Evolutionary conservation across 92 coral and sea anemone genomes (phyloP).

Genomic region (Phenganax subtilis): DNA sequence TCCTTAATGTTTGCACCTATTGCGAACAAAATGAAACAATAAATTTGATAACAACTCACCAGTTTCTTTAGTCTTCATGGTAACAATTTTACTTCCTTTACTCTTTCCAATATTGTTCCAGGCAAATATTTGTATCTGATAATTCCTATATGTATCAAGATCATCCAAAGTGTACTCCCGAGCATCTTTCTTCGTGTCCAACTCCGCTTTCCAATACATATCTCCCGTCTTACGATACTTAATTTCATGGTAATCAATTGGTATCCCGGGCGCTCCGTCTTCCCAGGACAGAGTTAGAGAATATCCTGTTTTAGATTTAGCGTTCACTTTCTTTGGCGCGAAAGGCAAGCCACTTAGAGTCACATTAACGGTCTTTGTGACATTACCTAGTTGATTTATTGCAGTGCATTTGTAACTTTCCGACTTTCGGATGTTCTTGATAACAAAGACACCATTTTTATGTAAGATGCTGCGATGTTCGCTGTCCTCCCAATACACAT

Average conservation of each 20-base stretch:
- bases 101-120: constrained; percentile 68
- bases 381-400: constrained; percentile 49
- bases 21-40: background rate
- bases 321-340: constrained; percentile 63
- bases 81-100: constrained; percentile 68
- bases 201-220: constrained; percentile 49
- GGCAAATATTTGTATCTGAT: constrained; percentile 75
- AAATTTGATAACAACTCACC: constrained; percentile 45
- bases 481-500: constrained; percentile 59
- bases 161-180: constrained; percentile 43
- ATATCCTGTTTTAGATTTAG: constrained; percentile 51
- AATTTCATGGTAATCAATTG: constrained; percentile 58
- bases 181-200: constrained; percentile 54
- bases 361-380: constrained; percentile 60
- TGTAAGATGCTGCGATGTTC: background rate
- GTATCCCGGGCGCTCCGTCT: constrained; percentile 53
- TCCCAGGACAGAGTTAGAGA: constrained; percentile 74
- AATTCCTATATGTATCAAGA: constrained; percentile 61
- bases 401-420: constrained; percentile 77
- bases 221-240: constrained; percentile 56
- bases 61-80: constrained; percentile 61
- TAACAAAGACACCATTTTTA: constrained; percentile 45
- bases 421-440: constrained; percentile 57
- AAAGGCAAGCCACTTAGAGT: constrained; percentile 81
- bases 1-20: background rate